Conservation (phyloP, 1,140 invertebrate genomes). For the Drosophila fuyamai region DNA sequence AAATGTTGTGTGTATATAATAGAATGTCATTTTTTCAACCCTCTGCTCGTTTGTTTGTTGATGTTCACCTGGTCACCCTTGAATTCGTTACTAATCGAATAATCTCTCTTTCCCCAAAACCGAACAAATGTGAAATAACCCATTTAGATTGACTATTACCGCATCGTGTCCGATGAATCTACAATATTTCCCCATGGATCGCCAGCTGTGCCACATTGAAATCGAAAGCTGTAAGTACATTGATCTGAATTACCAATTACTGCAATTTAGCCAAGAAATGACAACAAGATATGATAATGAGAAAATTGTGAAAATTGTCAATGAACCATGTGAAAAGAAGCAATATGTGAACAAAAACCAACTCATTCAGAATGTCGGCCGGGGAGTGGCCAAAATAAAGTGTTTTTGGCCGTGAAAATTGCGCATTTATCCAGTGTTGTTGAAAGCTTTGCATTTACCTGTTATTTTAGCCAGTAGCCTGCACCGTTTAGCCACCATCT, state of each 20-base stretch:
- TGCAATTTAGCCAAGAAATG: constrained; percentile 17
- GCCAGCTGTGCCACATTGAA: constrained; percentile 98
- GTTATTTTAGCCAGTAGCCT: constrained; percentile 19
- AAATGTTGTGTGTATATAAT: constrained; percentile 56
- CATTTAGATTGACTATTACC: constrained; percentile 95
- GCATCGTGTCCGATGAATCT: constrained; percentile 99
- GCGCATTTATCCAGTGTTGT: constrained; percentile 17
- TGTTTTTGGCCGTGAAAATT: constrained; percentile 29
- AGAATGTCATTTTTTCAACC: constrained; percentile 39
- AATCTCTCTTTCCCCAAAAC: constrained; percentile 32
- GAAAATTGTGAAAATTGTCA: constrained; percentile 44
- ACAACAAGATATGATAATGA: constrained; percentile 23
- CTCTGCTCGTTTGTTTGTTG: constrained; percentile 62
- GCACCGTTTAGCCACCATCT: constrained; percentile 38
- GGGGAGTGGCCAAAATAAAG: constrained; percentile 57
- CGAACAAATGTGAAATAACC: constrained; percentile 24
- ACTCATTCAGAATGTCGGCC: constrained; percentile 78
- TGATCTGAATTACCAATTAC: constrained; percentile 40
- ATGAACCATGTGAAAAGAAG: constrained; percentile 43
- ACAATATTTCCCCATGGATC: constrained; percentile 98
- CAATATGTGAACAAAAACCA: constrained; percentile 52
- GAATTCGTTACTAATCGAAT: constrained; percentile 49
- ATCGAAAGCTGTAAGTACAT: constrained; percentile 98
- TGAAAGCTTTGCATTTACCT: constrained; percentile 23
- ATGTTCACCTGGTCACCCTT: constrained; percentile 22